phyloP scores from a whole-genome alignment of 2,797 vertebrate species.

The Danio choprae region DNA sequence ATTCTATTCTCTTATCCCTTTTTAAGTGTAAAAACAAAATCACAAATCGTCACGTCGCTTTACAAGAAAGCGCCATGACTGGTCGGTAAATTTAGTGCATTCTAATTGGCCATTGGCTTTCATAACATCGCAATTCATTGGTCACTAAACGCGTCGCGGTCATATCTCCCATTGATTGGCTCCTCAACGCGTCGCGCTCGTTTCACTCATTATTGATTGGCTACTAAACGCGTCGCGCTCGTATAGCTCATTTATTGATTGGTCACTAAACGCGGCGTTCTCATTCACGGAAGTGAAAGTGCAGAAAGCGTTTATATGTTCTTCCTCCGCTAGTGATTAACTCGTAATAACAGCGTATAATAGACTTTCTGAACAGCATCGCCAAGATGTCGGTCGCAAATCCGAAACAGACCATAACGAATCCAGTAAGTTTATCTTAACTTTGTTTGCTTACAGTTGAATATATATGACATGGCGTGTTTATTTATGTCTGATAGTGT shows the following conservation, averaged over 20 bases:
- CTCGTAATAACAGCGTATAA: not conserved
- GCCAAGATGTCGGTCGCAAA: slow-evolving; percentile 69
- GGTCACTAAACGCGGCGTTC: not conserved
- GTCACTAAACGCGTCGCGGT: not conserved
- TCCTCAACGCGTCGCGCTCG: not conserved
- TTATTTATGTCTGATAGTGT: not conserved
- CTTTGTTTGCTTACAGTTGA: not conserved
- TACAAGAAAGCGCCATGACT: not conserved
- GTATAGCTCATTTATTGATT: not conserved
- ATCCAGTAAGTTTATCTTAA: slow-evolving; percentile 68
- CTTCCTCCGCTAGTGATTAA: not conserved
- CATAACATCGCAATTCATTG: not conserved
- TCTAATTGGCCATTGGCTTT: no score
- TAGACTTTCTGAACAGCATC: not conserved
- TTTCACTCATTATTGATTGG: not conserved
- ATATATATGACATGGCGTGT: not conserved
- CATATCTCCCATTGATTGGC: not conserved
- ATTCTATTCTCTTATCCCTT: not conserved
- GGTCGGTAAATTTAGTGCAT: no score
- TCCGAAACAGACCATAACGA: slow-evolving; percentile 72
- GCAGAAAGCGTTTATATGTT: not conserved
- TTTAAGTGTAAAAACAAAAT: not conserved
- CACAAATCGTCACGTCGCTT: not conserved
- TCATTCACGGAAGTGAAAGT: slow-evolving; percentile 20
- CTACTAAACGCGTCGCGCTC: not conserved